phyloP scores from a whole-genome alignment of 2,888 invertebrate genomes.

The Elmis aenea region DNA sequence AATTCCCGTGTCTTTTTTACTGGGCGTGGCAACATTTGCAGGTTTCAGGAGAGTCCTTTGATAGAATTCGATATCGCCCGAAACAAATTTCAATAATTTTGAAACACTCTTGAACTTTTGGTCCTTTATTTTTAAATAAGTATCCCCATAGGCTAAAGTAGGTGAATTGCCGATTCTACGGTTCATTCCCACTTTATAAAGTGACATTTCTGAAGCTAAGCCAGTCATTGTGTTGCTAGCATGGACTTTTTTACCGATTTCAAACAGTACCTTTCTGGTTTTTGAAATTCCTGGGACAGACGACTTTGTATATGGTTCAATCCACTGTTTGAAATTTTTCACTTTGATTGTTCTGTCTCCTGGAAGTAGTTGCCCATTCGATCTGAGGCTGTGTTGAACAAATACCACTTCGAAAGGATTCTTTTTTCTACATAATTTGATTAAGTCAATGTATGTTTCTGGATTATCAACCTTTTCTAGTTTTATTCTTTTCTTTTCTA shows the following conservation, averaged over 20 bases:
- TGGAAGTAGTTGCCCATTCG: neutral
- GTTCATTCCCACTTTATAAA: constrained; percentile 6
- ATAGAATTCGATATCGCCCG: no score
- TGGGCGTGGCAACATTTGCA: neutral
- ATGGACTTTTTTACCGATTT: constrained; percentile 1
- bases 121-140: constrained; percentile 1
- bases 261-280: constrained; percentile 5
- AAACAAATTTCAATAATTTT: no score
- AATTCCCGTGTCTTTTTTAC: no score
- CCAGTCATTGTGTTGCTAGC: constrained; percentile 8
- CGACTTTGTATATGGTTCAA: constrained; percentile 4
- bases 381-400: constrained; percentile 6
- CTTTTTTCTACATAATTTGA: constrained; percentile 9
- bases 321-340: constrained; percentile 2
- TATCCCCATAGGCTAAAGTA: constrained; percentile 1
- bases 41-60: no score
- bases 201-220: neutral
- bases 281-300: constrained; percentile 7
- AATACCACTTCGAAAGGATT: constrained; percentile 5
- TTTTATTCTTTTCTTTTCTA: neutral
- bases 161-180: neutral
- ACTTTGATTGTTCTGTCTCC: constrained; percentile 1
- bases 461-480: constrained; percentile 7
- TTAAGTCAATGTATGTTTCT: constrained; percentile 9
- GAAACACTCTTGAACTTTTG: neutral